phyloP scores from a whole-genome alignment of 1,140 invertebrate species.

The Drosophila biarmipes region DNA sequence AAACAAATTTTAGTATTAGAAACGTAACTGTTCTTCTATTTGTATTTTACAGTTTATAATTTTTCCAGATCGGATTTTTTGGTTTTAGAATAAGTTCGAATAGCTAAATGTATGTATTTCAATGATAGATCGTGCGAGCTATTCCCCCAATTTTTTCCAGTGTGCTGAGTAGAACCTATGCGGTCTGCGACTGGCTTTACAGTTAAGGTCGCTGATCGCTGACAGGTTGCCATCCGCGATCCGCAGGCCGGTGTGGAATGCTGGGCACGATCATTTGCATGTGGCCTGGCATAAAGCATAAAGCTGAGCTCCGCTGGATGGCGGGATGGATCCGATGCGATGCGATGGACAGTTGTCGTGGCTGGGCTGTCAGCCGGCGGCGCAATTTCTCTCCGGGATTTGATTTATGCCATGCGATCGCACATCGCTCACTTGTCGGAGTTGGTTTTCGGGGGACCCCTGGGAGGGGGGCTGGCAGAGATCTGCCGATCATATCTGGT shows the following conservation, averaged over 20 bases:
- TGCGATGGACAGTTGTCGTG: slow-evolving; percentile 77
- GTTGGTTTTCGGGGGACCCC: slow-evolving; percentile 8
- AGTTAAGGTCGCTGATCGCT: slow-evolving; percentile 81
- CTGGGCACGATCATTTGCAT: slow-evolving; percentile 76
- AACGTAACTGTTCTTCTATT: too few species aligned
- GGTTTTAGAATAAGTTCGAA: too few species aligned
- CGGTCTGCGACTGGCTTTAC: slow-evolving; percentile 64
- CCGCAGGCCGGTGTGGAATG: slow-evolving; percentile 63
- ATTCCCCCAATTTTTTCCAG: neutral
- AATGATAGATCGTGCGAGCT: neutral
- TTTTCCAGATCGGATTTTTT: too few species aligned
- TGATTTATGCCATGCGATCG: slow-evolving; percentile 74
- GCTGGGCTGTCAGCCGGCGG: slow-evolving; percentile 58
- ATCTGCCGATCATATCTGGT: slow-evolving; percentile 40
- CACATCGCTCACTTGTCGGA: slow-evolving; percentile 71
- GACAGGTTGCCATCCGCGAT: slow-evolving; percentile 64
- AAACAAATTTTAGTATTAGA: too few species aligned
- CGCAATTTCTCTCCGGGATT: slow-evolving; percentile 69
- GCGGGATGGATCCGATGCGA: slow-evolving; percentile 12
- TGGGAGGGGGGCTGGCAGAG: neutral
- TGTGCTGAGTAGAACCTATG: slow-evolving; percentile 50
- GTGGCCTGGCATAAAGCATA: slow-evolving; percentile 65
- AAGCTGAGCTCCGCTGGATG: slow-evolving; percentile 18
- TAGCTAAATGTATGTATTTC: neutral
- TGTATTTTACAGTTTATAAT: neutral